Base-by-base conservation (phyloP, 2,797 vertebrate species). In the Lophura swinhoii region DNA sequence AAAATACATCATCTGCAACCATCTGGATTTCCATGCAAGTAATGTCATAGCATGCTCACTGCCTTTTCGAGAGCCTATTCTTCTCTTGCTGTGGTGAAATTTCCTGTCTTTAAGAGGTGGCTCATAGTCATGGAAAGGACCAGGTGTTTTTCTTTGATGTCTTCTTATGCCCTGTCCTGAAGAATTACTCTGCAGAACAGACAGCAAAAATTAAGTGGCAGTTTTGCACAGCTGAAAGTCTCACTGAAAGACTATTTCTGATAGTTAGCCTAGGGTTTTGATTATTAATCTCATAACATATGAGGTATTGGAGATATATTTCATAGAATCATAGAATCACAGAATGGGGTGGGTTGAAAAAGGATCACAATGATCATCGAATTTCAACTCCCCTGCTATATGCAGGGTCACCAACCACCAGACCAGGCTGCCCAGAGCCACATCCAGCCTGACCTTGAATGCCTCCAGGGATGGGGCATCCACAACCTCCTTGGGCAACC, bases 131-230 rank as follows among this genome's bases (percentile, higher is more conserved):
- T 33, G 33, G 29, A 39, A 20, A 82, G 6, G 53, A 77, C 37
- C 69, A 80, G 24, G 58, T 92, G 20, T 77, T 90, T 58, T 63
- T 68, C 16, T 18, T 16, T 12, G 1, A 15, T 79, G 7, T 80
- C 55, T 83, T 67, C 48, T 46, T 39, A 63, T n/a, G 24, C 8
- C 23, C 20, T 13, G 15, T 68, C 33, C 49, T 85, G 66, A 88
- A 87, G 64, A 84, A 44, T 7, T 14, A 41, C 10, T 31, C 12
- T 46, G 10, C 31, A 79, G 35, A 90, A 41, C 3, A 77, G 63
- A 9, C 0, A 0, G 10, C 7, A 60, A 12, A 8, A 9, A 90
- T 3, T 22, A 68, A 62, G 9, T 14, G n/a, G 14, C 31, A 0
- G 33, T 78, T 80, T 76, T n/a, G 60, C 51, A 7, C 7, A 64